Evolutionary conservation across 2,797 vertebrate genomes (phyloP).

Genomic region (Leptatherina wallacei): DNA sequence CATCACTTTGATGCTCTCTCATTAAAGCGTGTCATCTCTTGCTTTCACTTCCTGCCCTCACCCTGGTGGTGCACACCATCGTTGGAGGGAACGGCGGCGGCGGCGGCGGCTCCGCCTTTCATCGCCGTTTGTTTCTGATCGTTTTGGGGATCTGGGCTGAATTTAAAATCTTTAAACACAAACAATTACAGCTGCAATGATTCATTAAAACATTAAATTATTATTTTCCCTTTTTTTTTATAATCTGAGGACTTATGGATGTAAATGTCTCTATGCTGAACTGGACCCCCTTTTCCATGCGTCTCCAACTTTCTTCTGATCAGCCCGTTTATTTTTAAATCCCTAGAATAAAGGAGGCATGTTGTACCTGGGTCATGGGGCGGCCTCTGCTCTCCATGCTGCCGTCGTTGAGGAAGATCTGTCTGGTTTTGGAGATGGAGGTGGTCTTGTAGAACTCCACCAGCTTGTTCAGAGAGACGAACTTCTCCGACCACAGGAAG

Average conservation of each 20-base stretch:
- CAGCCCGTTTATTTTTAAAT: no score
- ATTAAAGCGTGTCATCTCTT: background rate
- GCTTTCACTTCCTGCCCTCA: background rate
- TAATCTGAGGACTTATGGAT: no score
- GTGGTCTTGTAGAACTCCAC: constrained; percentile 92
- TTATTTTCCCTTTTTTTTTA: no score
- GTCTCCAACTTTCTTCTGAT: no score
- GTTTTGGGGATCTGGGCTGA: no score
- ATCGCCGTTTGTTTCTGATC: background rate
- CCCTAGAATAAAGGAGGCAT: no score
- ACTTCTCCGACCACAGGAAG: constrained; percentile 95
- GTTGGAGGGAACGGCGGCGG: no score
- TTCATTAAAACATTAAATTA: background rate
- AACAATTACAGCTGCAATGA: background rate
- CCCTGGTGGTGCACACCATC: background rate
- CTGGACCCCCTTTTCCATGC: no score
- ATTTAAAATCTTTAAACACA: background rate
- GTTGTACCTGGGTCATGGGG: constrained; percentile 49
- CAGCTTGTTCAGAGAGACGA: constrained; percentile 93
- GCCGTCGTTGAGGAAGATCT: constrained; percentile 89
- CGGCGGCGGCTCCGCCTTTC: background rate
- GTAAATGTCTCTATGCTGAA: no score
- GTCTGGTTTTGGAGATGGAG: constrained; percentile 92
- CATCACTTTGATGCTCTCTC: background rate
- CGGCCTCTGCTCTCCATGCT: constrained; percentile 38